These are phyloP conservation scores for Eciton burchellii DNA, from an alignment of 1,140 invertebrate genomes.

Conservation along the genomic window DNA sequence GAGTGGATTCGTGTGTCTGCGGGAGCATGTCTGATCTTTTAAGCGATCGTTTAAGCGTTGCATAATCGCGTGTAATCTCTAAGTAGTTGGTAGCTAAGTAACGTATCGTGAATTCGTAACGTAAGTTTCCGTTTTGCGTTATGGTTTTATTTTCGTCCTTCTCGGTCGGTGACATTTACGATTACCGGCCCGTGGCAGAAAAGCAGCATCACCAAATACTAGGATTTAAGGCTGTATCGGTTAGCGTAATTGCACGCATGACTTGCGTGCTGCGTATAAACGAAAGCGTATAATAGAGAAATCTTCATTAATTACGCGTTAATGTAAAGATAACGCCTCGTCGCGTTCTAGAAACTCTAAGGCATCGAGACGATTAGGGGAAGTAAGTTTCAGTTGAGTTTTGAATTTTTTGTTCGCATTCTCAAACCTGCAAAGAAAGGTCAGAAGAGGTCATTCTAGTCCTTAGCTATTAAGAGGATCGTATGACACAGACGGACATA, in stretches of 20 bases:
- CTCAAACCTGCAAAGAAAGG: constrained; percentile 65
- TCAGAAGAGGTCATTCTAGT: constrained; percentile 75
- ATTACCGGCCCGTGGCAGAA: constrained; percentile 26
- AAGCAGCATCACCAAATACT: constrained; percentile 68
- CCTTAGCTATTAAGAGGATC: constrained; percentile 71
- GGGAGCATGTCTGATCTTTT: constrained; percentile 18
- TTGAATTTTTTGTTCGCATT: constrained; percentile 71
- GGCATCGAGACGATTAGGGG: constrained; percentile 40
- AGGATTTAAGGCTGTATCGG: constrained; percentile 40
- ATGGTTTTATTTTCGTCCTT: constrained; percentile 23
- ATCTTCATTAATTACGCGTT: constrained; percentile 44
- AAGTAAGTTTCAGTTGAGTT: constrained; percentile 69
- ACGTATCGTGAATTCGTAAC: constrained; percentile 9
- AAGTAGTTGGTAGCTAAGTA: constrained; percentile 28
- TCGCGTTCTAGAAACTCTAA: neutral
- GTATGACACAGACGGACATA: constrained; percentile 53
- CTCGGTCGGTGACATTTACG: neutral
- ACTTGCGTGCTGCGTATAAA: neutral
- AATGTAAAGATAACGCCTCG: constrained; percentile 9
- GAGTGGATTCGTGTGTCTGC: neutral
- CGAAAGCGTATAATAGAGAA: constrained; percentile 18
- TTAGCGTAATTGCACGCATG: neutral
- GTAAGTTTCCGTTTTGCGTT: constrained; percentile 63
- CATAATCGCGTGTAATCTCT: constrained; percentile 12
- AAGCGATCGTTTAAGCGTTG: constrained; percentile 13